Evolutionary conservation across 2,113 vertebrate genomes (phyloP), one percentile per base, ranked within the genome.

Genomic region (Pionites leucogaster): DNA sequence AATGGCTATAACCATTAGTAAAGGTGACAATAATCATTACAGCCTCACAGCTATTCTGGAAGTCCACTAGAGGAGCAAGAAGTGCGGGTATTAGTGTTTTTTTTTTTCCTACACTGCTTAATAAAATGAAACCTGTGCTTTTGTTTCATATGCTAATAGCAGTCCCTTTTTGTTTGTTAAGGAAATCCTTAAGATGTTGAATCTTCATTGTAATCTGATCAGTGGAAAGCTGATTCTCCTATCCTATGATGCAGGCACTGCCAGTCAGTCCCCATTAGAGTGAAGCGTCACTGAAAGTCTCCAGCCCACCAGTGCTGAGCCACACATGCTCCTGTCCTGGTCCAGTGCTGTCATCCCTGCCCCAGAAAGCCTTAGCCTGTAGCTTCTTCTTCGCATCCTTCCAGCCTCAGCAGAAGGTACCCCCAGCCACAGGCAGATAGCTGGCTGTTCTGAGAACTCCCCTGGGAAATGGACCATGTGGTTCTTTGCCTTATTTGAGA

Each of bases 291-390:
- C 77, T 19, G 37, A 0, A 27, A 29, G 35, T 18, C 37, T 41
- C 14, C 62, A 25, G 28, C 14, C 46, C 3, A 1, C 13, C 27
- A 6, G 19, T 49, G 52, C 41, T 1, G 5, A 80, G n/a, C 67
- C 25, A 6, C 19, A 6, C 9, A 2, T 22, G 25, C 35, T 67
- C 17, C 42, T 63, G 0, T 11, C 35, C 70, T 1, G 46, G 37
- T 31, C 64, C 60, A 44, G 86, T 86, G 49, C 68, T 27, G 13
- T 10, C 82, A 24, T 6, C 68, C 70, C 17, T 78, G 23, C 37
- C 4, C 18, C 37, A 11, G 0, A 1, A 6, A 77, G 8, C 50
- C 55, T 59, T 42, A 3, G 5, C 16, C 35, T 20, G 46, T 17
- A 52, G 15, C 41, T 65, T 25, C 71, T 27, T 60, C 52, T 53